Conservation (phyloP, 1,140 invertebrate genomes). For the Physella acuta region DNA sequence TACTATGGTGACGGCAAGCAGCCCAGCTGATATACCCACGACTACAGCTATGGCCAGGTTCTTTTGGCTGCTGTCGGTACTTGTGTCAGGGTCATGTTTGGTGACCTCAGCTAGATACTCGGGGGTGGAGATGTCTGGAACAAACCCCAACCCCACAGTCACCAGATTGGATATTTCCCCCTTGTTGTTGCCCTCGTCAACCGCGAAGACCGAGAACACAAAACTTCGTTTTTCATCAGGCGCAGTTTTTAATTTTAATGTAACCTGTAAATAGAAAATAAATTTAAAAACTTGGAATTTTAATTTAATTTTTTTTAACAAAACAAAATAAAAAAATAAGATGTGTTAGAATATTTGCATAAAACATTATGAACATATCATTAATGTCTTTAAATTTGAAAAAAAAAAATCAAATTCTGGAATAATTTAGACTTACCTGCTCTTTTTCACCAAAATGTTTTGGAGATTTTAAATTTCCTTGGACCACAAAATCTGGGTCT, state of each 20-base stretch:
- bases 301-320: no score
- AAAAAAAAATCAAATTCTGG: no score
- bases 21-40: conserved; percentile 16
- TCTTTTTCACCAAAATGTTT: conserved; percentile 25
- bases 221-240: conserved; percentile 33
- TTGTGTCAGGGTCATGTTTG: background rate
- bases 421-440: conserved; percentile 9
- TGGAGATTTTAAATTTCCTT: conserved; percentile 29
- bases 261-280: background rate
- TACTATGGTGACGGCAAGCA: conserved; percentile 18
- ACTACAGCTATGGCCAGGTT: conserved; percentile 24
- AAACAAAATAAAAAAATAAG: no score
- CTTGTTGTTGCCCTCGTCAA: conserved; percentile 55
- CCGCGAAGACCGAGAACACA: conserved; percentile 63
- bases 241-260: background rate
- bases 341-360: no score
- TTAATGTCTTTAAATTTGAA: no score
- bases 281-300: no score
- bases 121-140: conserved; percentile 22
- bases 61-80: conserved; percentile 5
- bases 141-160: conserved; percentile 35
- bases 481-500: conserved; percentile 17
- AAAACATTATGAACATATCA: no score
- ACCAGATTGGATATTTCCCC: conserved; percentile 66
- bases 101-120: conserved; percentile 13